Base-by-base conservation (phyloP, 2,797 vertebrate genomes). In the Neopelma chrysocephalum region DNA sequence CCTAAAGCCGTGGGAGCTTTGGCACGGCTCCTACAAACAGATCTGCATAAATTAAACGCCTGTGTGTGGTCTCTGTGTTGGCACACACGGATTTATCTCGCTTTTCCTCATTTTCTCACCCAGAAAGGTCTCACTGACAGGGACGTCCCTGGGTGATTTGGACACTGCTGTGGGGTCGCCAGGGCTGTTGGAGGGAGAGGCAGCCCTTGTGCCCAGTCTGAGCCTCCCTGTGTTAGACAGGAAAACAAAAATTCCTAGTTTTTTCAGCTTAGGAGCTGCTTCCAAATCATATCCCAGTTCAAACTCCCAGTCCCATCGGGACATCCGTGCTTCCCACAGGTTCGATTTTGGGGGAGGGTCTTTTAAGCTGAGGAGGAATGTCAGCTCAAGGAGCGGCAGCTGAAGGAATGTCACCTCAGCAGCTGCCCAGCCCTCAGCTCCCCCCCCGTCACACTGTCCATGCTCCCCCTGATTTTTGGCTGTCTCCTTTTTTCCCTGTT, bases 361-460 rank as follows among this genome's bases (percentile, higher is more conserved):
- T 32, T 36, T 66, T 27, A 36, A 53, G 62, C 53, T 4, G 62
- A 47, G 79, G 62, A 65, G 66, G 71, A 81, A 5, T 3, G 16
- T 13, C 58, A 64, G 66, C 58, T 43, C 36, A 6, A 42, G 32
- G 27, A 60, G 27, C 45, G 21, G 23, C 60, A 62, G 26, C 38
- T 51, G 10, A 12, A n/a, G 62, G 48, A 31, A 31, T 42, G 48
- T 70, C 64, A 43, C 36, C 32, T 62, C 60, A 31, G 19, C 60
- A 62, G 60, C 38, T 62, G 38, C 60, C 38, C 27, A 62, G 29
- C 43, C 32, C 42, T 90, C 58, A 45, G 38, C 51, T 65, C 15
- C 18, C 27, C 19, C 15, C 32, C 32, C n/a, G 32, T n/a, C 48
- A 1, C 2, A 0, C 6, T 32, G 5, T n/a, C 20, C 4, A 0